A percentile compares a stretch with the other conserved stretches of the same genome.
These are phyloP conservation scores for Paracanthobrama guichenoti DNA, from an alignment of 2,113 vertebrate species.

Conservation along the genomic window DNA sequence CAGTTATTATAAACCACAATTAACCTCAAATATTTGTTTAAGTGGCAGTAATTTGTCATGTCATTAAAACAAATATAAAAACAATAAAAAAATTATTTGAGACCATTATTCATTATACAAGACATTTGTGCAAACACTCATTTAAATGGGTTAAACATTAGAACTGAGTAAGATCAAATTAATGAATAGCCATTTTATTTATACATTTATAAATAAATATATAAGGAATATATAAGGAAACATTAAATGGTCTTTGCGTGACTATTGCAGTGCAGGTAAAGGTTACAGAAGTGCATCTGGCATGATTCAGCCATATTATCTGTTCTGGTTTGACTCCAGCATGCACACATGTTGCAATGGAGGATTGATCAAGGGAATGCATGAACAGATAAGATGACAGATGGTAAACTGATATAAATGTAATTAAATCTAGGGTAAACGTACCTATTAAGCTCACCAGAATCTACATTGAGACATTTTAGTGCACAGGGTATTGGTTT, in stretches of 20 bases:
- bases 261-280: not conserved
- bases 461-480: no score
- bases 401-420: not conserved
- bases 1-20: not conserved
- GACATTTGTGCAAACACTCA: not conserved
- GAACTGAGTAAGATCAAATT: not conserved
- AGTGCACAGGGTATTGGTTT: no score
- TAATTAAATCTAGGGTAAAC: no score
- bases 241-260: not conserved
- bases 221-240: no score
- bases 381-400: not conserved
- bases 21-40: not conserved
- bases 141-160: not conserved
- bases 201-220: no score
- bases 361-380: not conserved
- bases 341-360: not conserved
- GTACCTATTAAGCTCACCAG: no score
- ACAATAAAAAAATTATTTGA: not conserved
- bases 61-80: not conserved
- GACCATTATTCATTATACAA: not conserved
- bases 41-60: not conserved
- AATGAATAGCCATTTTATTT: no score
- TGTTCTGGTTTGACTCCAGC: conserved; percentile 1
- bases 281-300: not conserved
- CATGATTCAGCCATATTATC: not conserved